Conservation (phyloP, 2,888 invertebrate genomes). For the Venustoraphidia nigricollis region DNA sequence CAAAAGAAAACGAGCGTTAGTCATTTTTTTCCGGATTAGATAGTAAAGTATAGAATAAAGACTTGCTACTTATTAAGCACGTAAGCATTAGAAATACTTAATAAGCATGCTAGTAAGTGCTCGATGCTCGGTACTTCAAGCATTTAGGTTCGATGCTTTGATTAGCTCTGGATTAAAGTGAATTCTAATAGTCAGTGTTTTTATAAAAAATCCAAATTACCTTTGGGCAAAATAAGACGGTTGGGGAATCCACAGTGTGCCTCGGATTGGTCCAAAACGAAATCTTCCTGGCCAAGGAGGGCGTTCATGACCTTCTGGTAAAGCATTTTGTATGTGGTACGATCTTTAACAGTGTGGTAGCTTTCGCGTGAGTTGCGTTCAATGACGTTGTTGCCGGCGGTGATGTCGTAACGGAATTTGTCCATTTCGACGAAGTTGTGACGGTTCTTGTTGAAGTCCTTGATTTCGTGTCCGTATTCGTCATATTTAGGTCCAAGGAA, state of each 20-base stretch:
- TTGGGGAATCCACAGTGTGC: slow-evolving; percentile 53
- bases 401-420: slow-evolving; percentile 39
- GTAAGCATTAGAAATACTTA: too few species aligned
- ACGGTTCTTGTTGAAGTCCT: slow-evolving; percentile 36
- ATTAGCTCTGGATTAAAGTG: too few species aligned
- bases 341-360: slow-evolving; percentile 44
- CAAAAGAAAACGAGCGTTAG: too few species aligned
- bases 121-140: too few species aligned
- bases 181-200: slow-evolving; percentile 5
- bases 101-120: too few species aligned
- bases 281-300: slow-evolving; percentile 32
- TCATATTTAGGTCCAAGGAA: slow-evolving; percentile 59
- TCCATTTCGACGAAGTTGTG: slow-evolving; percentile 46
- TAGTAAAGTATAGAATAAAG: too few species aligned
- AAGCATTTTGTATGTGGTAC: slow-evolving; percentile 44
- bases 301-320: slow-evolving; percentile 44
- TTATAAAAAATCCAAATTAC: slow-evolving; percentile 23
- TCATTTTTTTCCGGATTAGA: too few species aligned
- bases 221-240: slow-evolving; percentile 52
- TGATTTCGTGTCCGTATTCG: slow-evolving; percentile 33
- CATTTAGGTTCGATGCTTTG: too few species aligned
- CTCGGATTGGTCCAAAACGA: slow-evolving; percentile 36
- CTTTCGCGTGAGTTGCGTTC: slow-evolving; percentile 51
- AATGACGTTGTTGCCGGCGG: slow-evolving; percentile 47
- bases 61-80: too few species aligned